Conservation (phyloP, 2,113 vertebrate species). For the Cranoglanis bouderius region DNA sequence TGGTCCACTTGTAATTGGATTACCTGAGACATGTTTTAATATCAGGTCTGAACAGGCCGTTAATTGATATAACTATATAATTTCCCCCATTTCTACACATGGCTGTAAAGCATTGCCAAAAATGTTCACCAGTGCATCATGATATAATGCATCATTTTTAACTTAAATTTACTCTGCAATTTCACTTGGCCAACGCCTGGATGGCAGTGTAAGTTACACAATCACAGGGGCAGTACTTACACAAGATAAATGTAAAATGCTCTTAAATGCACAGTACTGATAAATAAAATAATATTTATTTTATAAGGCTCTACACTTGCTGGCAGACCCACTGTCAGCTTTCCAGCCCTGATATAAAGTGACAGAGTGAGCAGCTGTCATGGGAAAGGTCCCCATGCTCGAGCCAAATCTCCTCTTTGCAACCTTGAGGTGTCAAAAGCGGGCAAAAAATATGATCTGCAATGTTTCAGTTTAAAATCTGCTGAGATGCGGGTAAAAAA, state of each 20-base stretch:
- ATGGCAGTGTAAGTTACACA: neutral
- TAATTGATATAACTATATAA: neutral
- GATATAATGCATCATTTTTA: neutral
- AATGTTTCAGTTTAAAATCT: slow-evolving; percentile 1
- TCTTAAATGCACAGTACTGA: neutral
- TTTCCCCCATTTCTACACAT: neutral
- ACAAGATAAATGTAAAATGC: neutral
- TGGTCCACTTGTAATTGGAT: neutral
- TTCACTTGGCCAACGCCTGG: neutral
- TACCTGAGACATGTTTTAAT: neutral
- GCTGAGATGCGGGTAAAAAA: neutral
- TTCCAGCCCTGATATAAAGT: slow-evolving; percentile 30
- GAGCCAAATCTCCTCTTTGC: slow-evolving; percentile 16
- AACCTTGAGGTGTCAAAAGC: slow-evolving; percentile 46
- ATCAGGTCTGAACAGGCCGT: neutral
- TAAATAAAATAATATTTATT: neutral
- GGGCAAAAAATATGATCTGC: slow-evolving; percentile 18
- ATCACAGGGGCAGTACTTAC: neutral
- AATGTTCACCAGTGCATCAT: neutral
- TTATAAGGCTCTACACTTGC: neutral
- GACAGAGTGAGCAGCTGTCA: slow-evolving; percentile 39
- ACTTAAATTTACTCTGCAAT: neutral
- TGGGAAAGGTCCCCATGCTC: slow-evolving; percentile 26
- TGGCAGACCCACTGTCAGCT: slow-evolving; percentile 1
- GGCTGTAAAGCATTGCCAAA: neutral